phyloP scores from a whole-genome alignment of 2,797 vertebrate species.

The Myotis daubentonii region DNA sequence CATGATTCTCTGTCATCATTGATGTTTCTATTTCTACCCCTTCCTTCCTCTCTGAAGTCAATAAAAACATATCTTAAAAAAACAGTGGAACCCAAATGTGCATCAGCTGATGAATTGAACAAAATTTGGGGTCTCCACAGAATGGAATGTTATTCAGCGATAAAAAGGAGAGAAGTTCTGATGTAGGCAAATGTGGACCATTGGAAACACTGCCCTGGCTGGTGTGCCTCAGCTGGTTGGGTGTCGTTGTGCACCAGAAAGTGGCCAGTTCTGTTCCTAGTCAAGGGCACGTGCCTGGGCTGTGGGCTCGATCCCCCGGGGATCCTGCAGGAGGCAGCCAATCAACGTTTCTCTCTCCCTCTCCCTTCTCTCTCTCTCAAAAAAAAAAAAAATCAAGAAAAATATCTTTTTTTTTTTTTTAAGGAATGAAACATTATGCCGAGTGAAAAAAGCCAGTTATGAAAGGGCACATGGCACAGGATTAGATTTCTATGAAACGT shows the following conservation, averaged over 20 bases:
- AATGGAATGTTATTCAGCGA: background rate
- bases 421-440: background rate
- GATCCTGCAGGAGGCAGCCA: too few relatives aligned
- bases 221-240: too few relatives aligned
- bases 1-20: too few relatives aligned
- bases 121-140: background rate
- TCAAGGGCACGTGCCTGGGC: background rate
- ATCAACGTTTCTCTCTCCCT: too few relatives aligned
- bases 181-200: background rate
- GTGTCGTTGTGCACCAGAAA: too few relatives aligned
- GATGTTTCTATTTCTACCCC: too few relatives aligned
- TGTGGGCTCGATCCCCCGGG: too few relatives aligned
- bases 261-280: background rate
- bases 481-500: background rate
- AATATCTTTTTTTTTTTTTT: too few relatives aligned
- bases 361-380: too few relatives aligned
- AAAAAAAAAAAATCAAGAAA: too few relatives aligned
- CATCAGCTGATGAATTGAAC: background rate
- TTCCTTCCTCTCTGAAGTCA: too few relatives aligned
- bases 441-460: background rate
- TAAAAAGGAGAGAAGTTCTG: background rate
- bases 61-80: too few relatives aligned
- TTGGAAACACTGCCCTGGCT: background rate
- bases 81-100: background rate
- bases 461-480: background rate